These are phyloP conservation scores for Crepidodera aurea DNA, from an alignment of 2,888 invertebrate species.

Conservation along the genomic window DNA sequence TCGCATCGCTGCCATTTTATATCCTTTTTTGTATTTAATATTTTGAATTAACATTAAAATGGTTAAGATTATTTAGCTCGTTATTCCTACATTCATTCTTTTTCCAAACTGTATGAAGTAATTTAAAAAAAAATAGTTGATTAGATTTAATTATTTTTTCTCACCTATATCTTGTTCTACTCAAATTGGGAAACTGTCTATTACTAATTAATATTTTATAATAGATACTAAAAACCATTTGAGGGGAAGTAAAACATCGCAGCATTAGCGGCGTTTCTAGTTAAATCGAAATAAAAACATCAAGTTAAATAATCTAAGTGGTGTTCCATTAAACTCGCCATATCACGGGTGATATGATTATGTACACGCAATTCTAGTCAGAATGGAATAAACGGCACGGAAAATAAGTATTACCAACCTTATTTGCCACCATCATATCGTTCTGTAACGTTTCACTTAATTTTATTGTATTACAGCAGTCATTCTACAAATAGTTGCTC, in stretches of 20 bases:
- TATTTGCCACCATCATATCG: slow-evolving; percentile 24
- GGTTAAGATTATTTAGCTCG: too few species aligned
- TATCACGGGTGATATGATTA: slow-evolving; percentile 56
- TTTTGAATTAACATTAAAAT: too few species aligned
- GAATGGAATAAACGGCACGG: slow-evolving; percentile 32
- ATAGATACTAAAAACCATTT: slow-evolving; percentile 17
- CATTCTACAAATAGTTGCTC: slow-evolving; percentile 20
- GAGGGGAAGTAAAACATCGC: slow-evolving; percentile 40
- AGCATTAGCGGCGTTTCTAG: slow-evolving; percentile 55
- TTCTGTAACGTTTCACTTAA: slow-evolving; percentile 33
- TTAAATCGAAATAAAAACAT: slow-evolving; percentile 59
- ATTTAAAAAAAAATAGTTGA: too few species aligned
- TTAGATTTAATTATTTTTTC: too few species aligned
- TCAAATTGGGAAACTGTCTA: too few species aligned
- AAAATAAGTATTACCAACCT: slow-evolving; percentile 31
- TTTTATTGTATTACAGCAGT: slow-evolving; percentile 26
- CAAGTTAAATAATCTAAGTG: slow-evolving; percentile 60
- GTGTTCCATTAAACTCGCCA: slow-evolving; percentile 59
- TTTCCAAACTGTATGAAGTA: too few species aligned
- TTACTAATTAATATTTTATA: background rate
- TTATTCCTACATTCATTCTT: too few species aligned
- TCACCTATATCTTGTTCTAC: too few species aligned
- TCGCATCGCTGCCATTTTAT: too few species aligned
- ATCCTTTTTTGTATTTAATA: too few species aligned
- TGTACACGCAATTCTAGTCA: slow-evolving; percentile 52